phyloP scores from a whole-genome alignment of 1,140 invertebrate species.

The Dysdera silvatica region DNA sequence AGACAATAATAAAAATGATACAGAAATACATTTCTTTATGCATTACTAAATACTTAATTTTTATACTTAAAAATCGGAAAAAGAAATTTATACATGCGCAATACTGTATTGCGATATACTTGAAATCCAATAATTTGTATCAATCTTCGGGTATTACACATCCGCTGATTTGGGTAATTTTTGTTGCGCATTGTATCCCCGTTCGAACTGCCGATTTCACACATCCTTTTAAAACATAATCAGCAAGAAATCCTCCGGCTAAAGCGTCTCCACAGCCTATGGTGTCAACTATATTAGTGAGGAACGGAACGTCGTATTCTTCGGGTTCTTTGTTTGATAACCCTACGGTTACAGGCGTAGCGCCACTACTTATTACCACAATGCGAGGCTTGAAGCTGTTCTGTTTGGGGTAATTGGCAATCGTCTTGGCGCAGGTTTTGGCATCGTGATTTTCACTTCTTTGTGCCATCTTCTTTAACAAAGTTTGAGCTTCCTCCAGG shows the following conservation, averaged over 20 bases:
- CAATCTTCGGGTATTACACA: too few species aligned
- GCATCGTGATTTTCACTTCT: not conserved
- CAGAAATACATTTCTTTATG: too few species aligned
- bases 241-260: constrained; percentile 7
- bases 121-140: too few species aligned
- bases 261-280: constrained; percentile 19
- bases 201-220: not conserved
- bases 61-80: too few species aligned
- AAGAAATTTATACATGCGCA: too few species aligned
- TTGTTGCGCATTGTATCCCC: constrained; percentile 2
- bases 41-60: too few species aligned
- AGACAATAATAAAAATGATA: too few species aligned
- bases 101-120: too few species aligned
- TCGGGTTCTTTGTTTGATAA: not conserved
- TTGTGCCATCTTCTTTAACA: not conserved
- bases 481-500: not conserved
- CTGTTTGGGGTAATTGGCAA: not conserved
- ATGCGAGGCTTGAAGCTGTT: not conserved
- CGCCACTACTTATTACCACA: not conserved
- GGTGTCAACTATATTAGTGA: constrained; percentile 2
- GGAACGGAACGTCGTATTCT: not conserved
- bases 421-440: not conserved
- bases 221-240: not conserved
- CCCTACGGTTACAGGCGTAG: not conserved
- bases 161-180: constrained; percentile 12